These are phyloP conservation scores for Acanthaster planci DNA, from an alignment of 35 echinoderm and acorn worm genomes.

Conservation along the genomic window DNA sequence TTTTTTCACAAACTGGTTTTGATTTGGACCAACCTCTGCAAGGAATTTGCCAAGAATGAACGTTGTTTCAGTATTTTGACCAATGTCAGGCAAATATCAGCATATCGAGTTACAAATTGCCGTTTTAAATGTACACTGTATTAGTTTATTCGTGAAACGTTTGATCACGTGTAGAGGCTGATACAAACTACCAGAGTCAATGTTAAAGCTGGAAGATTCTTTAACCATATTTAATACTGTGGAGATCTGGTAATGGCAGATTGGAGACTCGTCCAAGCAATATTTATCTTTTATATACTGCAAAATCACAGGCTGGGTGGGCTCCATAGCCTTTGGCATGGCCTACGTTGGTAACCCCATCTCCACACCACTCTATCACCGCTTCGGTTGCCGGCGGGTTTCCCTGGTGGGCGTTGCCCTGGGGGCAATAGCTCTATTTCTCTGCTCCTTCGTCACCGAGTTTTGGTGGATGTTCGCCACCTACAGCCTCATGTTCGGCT, in stretches of 20 bases:
- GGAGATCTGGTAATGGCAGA: no score
- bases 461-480: slow-evolving; percentile 80
- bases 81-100: neutral
- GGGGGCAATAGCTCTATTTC: slow-evolving; percentile 62
- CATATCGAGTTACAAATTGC: no score
- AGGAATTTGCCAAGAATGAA: no score
- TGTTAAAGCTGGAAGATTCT: slow-evolving; percentile 5
- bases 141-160: no score
- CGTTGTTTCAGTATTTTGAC: neutral
- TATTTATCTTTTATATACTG: no score
- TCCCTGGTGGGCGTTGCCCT: slow-evolving; percentile 68
- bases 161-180: no score
- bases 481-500: slow-evolving; percentile 92
- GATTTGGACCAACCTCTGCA: no score
- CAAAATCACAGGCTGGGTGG: slow-evolving; percentile 98
- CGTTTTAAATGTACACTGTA: no score
- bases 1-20: no score
- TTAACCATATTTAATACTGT: neutral
- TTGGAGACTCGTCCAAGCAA: no score
- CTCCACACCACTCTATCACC: slow-evolving; percentile 74
- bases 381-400: slow-evolving; percentile 68
- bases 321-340: slow-evolving; percentile 90
- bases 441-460: slow-evolving; percentile 76
- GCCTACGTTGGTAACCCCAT: slow-evolving; percentile 89
- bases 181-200: no score